phyloP scores from a whole-genome alignment of 2,888 invertebrate genomes.

The Lochmaea crataegi region DNA sequence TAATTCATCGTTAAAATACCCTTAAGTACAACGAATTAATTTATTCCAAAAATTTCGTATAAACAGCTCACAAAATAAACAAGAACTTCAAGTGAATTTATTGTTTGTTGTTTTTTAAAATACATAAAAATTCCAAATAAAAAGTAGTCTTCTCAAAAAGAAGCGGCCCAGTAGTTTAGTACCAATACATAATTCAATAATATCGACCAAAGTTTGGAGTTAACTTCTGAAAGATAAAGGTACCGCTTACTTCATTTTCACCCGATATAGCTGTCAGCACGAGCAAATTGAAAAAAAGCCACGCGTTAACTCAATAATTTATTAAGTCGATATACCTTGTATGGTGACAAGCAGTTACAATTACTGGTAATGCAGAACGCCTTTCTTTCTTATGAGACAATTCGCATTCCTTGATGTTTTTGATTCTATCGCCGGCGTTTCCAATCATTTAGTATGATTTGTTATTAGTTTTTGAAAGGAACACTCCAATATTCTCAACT shows the following conservation, averaged over 20 bases:
- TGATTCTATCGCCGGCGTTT: conserved; percentile 34
- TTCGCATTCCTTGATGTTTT: conserved; percentile 42
- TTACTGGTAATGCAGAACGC: conserved; percentile 50
- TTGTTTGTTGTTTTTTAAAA: background rate
- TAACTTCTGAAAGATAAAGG: conserved; percentile 29
- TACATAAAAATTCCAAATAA: background rate
- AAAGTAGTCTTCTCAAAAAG: conserved; percentile 2
- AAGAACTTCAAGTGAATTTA: background rate
- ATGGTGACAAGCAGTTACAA: conserved; percentile 54
- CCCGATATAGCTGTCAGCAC: conserved; percentile 48
- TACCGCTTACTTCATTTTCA: conserved; percentile 39
- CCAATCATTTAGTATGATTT: conserved; percentile 25
- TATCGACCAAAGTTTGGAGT: conserved; percentile 21
- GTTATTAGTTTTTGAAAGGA: conserved; percentile 13
- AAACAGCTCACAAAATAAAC: background rate
- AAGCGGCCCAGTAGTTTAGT: conserved; percentile 3
- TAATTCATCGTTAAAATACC: too few relatives aligned
- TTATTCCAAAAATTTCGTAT: background rate
- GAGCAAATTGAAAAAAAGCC: conserved; percentile 54
- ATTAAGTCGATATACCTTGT: conserved; percentile 55
- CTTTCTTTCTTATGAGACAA: conserved; percentile 43
- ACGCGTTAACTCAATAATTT: conserved; percentile 57
- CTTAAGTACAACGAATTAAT: background rate
- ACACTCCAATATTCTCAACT: background rate
- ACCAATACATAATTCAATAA: conserved; percentile 35